Evolutionary conservation across 2,888 invertebrate genomes (phyloP).

Genomic region (Phengaris alcon): DNA sequence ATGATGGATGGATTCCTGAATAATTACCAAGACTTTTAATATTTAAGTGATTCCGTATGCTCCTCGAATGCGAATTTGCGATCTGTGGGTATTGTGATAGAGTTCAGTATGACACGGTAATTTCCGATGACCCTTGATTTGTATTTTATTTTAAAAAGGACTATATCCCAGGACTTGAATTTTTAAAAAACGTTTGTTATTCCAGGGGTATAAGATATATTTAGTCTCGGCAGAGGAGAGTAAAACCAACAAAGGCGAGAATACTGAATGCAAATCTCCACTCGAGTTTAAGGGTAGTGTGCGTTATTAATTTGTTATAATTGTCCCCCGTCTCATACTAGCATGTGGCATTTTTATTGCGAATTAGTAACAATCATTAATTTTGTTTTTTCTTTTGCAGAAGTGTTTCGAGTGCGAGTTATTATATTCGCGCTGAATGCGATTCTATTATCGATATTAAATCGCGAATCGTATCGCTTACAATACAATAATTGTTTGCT

Average conservation of each 20-base stretch:
- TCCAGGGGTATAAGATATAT: slow-evolving; percentile 36
- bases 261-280: slow-evolving; percentile 76
- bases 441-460: slow-evolving; percentile 51
- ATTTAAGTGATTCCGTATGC: slow-evolving; percentile 72
- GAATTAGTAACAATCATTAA: slow-evolving; percentile 78
- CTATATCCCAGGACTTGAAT: slow-evolving; percentile 39
- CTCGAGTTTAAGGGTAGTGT: slow-evolving; percentile 77
- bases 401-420: slow-evolving; percentile 67
- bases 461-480: slow-evolving; percentile 43
- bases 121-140: slow-evolving; percentile 68
- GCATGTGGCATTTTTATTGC: slow-evolving; percentile 80
- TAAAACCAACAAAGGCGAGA: slow-evolving; percentile 66
- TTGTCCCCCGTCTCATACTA: slow-evolving; percentile 69
- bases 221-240: slow-evolving; percentile 41
- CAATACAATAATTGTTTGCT: slow-evolving; percentile 25
- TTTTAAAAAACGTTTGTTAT: slow-evolving; percentile 39
- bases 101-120: slow-evolving; percentile 48
- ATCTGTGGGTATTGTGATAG: slow-evolving; percentile 45
- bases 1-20: slow-evolving; percentile 80
- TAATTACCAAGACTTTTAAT: slow-evolving; percentile 80
- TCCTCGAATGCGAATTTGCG: slow-evolving; percentile 41
- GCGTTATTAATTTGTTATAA: slow-evolving; percentile 79
- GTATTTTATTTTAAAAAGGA: slow-evolving; percentile 44
- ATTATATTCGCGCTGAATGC: slow-evolving; percentile 48
- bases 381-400: slow-evolving; percentile 74